Conservation (phyloP, 2,797 vertebrate genomes). For the Antrozous pallidus region DNA sequence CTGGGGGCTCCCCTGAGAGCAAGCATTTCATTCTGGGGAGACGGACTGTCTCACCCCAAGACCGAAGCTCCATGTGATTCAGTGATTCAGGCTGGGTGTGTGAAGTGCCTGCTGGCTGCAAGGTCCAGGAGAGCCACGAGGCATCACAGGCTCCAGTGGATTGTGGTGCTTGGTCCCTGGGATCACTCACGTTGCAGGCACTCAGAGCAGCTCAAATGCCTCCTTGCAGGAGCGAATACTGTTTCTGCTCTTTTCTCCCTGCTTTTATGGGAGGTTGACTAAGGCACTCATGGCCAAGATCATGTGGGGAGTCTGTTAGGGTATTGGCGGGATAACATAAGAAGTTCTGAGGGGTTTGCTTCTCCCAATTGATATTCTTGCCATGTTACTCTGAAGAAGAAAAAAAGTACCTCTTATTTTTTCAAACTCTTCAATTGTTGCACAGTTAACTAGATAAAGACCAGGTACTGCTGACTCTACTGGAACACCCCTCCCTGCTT, state of each 20-base stretch:
- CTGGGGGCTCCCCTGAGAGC: neutral
- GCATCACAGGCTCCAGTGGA: fast-evolving
- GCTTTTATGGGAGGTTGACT: neutral
- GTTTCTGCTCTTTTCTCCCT: neutral
- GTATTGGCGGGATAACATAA: neutral
- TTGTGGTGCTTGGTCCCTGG: neutral
- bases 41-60: neutral
- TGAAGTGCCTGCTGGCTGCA: neutral
- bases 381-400: slow-evolving; percentile 5
- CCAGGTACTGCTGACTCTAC: neutral
- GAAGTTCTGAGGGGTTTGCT: neutral
- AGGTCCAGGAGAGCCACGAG: neutral
- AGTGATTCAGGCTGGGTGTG: neutral
- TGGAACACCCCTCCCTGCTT: fast-evolving
- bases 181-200: neutral
- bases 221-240: neutral
- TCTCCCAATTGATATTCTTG: slow-evolving; percentile 2
- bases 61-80: neutral
- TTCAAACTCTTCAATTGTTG: neutral
- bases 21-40: slow-evolving; percentile 48
- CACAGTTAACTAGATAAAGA: slow-evolving; percentile 3
- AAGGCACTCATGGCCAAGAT: neutral
- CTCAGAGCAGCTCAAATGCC: slow-evolving; percentile 7
- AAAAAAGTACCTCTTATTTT: neutral
- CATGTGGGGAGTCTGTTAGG: neutral